Evolutionary conservation across 2,797 vertebrate genomes (phyloP).

Genomic region (Gymnoscopelus braueri): DNA sequence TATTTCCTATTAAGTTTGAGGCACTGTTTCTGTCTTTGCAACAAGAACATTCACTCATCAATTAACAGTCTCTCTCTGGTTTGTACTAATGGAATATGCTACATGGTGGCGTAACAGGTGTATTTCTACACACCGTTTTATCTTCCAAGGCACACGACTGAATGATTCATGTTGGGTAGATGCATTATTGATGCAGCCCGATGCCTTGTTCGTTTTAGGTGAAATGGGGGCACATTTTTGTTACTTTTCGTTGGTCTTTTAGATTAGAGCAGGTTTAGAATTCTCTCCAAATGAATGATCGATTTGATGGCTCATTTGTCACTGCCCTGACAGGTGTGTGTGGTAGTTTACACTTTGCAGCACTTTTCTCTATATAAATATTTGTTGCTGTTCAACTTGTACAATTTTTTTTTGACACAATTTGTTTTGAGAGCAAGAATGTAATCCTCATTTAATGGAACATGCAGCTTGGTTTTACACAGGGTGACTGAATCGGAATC

Average conservation of each 20-base stretch:
- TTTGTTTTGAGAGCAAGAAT: neutral
- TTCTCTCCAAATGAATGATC: neutral
- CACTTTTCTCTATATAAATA: too few species aligned
- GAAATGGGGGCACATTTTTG: slow-evolving; percentile 16
- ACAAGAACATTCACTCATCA: slow-evolving; percentile 43
- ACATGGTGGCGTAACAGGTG: slow-evolving; percentile 18
- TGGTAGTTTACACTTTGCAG: too few species aligned
- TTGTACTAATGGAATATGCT: slow-evolving; percentile 43
- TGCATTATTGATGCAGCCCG: slow-evolving; percentile 24
- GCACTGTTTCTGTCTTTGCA: slow-evolving; percentile 48
- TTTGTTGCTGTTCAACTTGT: too few species aligned
- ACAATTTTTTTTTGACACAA: neutral
- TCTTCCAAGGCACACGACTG: slow-evolving; percentile 27
- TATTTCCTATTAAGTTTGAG: slow-evolving; percentile 33
- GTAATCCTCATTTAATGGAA: slow-evolving; percentile 29
- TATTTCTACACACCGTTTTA: slow-evolving; percentile 44
- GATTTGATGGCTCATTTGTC: neutral
- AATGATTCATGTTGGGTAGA: slow-evolving; percentile 48
- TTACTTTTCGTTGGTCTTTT: slow-evolving; percentile 20
- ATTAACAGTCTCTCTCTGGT: slow-evolving; percentile 45
- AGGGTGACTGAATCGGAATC: slow-evolving; percentile 41
- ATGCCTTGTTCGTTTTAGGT: slow-evolving; percentile 33
- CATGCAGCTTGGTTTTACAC: slow-evolving; percentile 49
- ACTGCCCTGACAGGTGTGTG: neutral
- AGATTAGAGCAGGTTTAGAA: neutral